These are phyloP conservation scores for Diachrysia chrysitis DNA, from an alignment of 2,888 invertebrate genomes.

Conservation along the genomic window DNA sequence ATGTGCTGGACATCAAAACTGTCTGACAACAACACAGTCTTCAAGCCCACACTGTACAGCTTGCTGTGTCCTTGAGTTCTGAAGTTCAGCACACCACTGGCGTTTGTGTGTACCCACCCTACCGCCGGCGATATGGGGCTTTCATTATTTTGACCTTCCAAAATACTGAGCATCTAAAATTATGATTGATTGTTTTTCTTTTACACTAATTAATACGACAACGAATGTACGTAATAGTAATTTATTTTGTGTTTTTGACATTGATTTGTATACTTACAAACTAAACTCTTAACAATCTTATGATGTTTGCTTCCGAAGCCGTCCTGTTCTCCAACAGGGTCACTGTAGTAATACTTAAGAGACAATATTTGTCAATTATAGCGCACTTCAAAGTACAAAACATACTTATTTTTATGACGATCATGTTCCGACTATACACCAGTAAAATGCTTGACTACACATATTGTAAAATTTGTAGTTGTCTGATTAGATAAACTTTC, in stretches of 20 bases:
- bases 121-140: slow-evolving; percentile 68
- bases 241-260: slow-evolving; percentile 57
- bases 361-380: slow-evolving; percentile 72
- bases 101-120: slow-evolving; percentile 60
- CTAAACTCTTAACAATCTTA: slow-evolving; percentile 59
- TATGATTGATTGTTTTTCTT: slow-evolving; percentile 62
- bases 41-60: slow-evolving; percentile 11
- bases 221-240: slow-evolving; percentile 63
- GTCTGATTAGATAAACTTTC: slow-evolving; percentile 48
- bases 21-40: slow-evolving; percentile 22
- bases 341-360: slow-evolving; percentile 45
- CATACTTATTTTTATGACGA: slow-evolving; percentile 68
- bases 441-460: slow-evolving; percentile 60
- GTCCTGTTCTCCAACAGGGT: slow-evolving; percentile 53
- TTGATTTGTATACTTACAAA: slow-evolving; percentile 60
- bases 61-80: slow-evolving; percentile 63
- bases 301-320: slow-evolving; percentile 46
- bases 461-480: slow-evolving; percentile 49
- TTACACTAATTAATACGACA: slow-evolving; percentile 55
- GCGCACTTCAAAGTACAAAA: slow-evolving; percentile 86
- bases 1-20: slow-evolving; percentile 69
- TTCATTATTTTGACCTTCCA: slow-evolving; percentile 67
- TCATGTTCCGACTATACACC: slow-evolving; percentile 79
- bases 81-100: slow-evolving; percentile 74
- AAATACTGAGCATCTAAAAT: slow-evolving; percentile 57